Conservation (phyloP, 2,797 vertebrate genomes). For the Craterocephalus amniculus region DNA sequence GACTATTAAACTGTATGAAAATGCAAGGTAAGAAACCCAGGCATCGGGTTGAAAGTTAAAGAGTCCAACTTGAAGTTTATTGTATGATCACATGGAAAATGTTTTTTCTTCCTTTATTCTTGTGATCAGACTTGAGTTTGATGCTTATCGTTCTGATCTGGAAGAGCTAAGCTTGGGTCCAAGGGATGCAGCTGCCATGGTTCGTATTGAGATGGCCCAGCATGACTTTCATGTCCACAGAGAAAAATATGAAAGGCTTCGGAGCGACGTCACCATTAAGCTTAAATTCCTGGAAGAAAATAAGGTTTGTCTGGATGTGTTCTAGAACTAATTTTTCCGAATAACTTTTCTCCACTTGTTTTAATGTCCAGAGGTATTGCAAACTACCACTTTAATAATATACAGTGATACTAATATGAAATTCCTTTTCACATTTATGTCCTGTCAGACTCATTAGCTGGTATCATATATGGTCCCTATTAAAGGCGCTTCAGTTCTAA, state of each 20-base stretch:
- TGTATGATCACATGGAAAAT: not conserved
- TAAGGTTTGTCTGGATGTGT: constrained; percentile 81
- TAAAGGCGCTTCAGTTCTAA: not conserved
- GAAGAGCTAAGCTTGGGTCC: constrained; percentile 94
- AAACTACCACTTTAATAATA: not conserved
- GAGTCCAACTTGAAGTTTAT: not conserved
- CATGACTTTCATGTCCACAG: constrained; percentile 92
- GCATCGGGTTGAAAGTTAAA: not conserved
- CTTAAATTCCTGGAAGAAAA: constrained; percentile 98
- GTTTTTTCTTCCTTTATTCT: constrained; percentile 3
- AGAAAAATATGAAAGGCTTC: constrained; percentile 94
- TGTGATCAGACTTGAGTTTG: constrained; percentile 89
- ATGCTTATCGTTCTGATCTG: constrained; percentile 95
- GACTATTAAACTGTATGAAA: constrained; percentile 95
- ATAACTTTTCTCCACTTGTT: not conserved
- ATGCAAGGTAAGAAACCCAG: constrained; percentile 85
- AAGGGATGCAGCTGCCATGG: constrained; percentile 86
- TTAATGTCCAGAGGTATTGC: not conserved
- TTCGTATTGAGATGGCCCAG: constrained; percentile 92
- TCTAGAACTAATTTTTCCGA: not conserved
- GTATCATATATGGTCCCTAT: not conserved
- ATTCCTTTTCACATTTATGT: not conserved
- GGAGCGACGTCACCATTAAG: constrained; percentile 96
- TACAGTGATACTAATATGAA: not conserved
- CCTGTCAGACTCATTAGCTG: not conserved